Conservation (phyloP, 2,113 vertebrate species). For the Cricetomys ansorgei region DNA sequence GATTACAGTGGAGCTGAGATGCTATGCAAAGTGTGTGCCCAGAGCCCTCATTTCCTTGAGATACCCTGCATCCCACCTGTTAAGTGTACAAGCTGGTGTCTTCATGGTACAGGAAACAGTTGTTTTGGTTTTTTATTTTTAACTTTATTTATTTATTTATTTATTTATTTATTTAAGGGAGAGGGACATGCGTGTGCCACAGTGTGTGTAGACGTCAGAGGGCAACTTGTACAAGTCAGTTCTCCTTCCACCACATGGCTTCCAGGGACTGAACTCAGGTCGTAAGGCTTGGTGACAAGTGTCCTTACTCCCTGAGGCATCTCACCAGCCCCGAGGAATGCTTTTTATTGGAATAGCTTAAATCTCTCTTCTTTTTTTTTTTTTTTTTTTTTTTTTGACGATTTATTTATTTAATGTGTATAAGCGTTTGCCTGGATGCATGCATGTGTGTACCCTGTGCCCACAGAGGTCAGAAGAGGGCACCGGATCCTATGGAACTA, state of each 20-base stretch:
- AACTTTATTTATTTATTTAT: no score
- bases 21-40: not conserved
- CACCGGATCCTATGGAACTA: not conserved
- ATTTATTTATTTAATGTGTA: not conserved
- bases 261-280: not conserved
- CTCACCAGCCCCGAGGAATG: not conserved
- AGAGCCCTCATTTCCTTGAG: not conserved
- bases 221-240: not conserved
- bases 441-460: not conserved
- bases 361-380: no score
- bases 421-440: not conserved
- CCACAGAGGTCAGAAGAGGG: not conserved
- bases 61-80: fast-evolving
- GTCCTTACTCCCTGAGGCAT: not conserved
- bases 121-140: no score
- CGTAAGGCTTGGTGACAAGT: not conserved
- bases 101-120: not conserved
- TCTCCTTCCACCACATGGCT: not conserved
- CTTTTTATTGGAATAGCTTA: not conserved
- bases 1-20: not conserved
- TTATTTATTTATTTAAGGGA: not conserved
- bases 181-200: not conserved
- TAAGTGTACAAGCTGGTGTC: fast-evolving
- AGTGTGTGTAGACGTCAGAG: not conserved
- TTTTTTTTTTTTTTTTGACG: not conserved